These are phyloP conservation scores for Tolmerus cingulatus DNA, from an alignment of 2,888 invertebrate species.

Conservation along the genomic window DNA sequence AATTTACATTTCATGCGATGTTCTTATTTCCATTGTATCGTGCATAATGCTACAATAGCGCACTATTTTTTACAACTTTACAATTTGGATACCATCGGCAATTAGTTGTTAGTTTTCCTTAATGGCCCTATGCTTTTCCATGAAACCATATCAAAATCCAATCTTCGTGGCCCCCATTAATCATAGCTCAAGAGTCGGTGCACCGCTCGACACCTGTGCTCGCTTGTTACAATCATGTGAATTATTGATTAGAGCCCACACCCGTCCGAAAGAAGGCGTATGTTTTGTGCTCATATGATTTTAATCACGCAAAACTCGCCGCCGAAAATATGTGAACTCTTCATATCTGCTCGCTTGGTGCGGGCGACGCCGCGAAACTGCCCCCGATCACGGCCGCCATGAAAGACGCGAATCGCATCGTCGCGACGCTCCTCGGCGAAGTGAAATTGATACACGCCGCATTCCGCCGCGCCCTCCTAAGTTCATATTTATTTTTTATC, in stretches of 20 bases:
- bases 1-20: too few relatives aligned
- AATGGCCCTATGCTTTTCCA: neutral
- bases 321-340: neutral
- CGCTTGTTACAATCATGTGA: neutral
- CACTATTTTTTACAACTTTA: neutral
- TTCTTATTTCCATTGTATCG: neutral
- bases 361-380: neutral
- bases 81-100: neutral
- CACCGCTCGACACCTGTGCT: neutral
- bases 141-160: neutral
- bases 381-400: neutral
- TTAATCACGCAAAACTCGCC: neutral
- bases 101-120: neutral
- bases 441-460: neutral
- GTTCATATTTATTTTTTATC: neutral
- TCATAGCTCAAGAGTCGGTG: neutral
- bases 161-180: neutral
- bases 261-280: neutral
- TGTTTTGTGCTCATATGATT: neutral
- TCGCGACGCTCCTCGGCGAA: neutral
- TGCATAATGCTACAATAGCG: neutral
- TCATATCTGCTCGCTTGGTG: neutral
- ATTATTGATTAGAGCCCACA: neutral
- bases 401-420: neutral
- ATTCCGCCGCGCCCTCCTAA: neutral